These are phyloP conservation scores for Beris chalybata DNA, from an alignment of 2,888 invertebrate species.

Conservation along the genomic window DNA sequence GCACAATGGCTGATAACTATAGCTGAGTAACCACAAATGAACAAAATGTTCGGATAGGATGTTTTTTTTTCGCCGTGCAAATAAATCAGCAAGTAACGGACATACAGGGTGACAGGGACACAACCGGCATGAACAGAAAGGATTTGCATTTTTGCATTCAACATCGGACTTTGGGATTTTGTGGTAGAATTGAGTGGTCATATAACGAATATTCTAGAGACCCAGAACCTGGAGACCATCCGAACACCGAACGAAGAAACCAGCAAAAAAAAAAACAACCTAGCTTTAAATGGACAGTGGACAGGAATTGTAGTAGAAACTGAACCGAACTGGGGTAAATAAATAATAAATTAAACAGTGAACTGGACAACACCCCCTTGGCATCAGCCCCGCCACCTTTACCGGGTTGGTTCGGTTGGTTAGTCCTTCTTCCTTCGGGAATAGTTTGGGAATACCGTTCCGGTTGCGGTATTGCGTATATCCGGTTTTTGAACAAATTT, in stretches of 20 bases:
- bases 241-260: background rate
- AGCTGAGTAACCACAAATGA: slow-evolving; percentile 32
- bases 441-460: background rate
- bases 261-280: background rate
- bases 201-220: background rate
- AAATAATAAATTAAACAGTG: slow-evolving; percentile 7
- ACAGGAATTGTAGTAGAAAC: background rate
- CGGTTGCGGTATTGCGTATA: background rate
- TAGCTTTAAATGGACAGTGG: background rate
- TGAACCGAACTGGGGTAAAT: background rate
- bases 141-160: slow-evolving; percentile 33
- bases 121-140: slow-evolving; percentile 19
- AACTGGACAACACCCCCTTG: background rate
- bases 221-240: background rate
- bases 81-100: slow-evolving; percentile 34
- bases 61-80: slow-evolving; percentile 12
- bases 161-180: background rate
- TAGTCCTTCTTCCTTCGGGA: background rate
- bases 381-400: background rate
- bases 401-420: background rate
- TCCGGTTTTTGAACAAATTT: background rate
- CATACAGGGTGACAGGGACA: slow-evolving; percentile 29
- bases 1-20: background rate
- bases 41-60: slow-evolving; percentile 31
- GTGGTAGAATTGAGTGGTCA: too few relatives aligned